Evolutionary conservation across 1,140 invertebrate species (phyloP).

Genomic region (Popillia japonica): DNA sequence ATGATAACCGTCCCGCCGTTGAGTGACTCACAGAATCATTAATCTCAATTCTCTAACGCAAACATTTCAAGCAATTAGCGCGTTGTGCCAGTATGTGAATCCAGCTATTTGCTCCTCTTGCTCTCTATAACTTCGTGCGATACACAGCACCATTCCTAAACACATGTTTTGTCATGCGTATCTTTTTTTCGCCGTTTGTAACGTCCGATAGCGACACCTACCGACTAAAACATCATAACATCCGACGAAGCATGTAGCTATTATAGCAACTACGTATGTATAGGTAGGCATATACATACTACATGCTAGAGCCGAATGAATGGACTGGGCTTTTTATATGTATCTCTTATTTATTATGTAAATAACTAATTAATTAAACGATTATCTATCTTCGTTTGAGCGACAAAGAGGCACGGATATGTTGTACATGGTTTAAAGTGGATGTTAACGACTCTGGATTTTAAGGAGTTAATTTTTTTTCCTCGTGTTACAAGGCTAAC

Average conservation of each 20-base stretch:
- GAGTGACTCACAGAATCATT: not conserved
- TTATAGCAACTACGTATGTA: not conserved
- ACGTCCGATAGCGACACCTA: not conserved
- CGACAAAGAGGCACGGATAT: not conserved
- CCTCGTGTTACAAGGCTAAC: not conserved
- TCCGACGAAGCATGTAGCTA: not conserved
- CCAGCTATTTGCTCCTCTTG: not conserved
- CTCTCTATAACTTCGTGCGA: too few relatives aligned
- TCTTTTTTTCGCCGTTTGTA: not conserved
- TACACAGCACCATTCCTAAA: not conserved
- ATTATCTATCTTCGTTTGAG: not conserved
- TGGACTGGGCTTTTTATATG: not conserved
- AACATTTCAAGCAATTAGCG: not conserved
- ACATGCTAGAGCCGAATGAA: not conserved
- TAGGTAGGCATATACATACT: not conserved
- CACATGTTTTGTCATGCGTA: not conserved
- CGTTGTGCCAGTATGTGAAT: not conserved
- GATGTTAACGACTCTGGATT: not conserved
- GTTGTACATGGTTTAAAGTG: not conserved
- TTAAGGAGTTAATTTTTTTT: not conserved
- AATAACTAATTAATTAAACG: conserved; percentile 2
- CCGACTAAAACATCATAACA: too few relatives aligned
- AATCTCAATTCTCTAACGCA: not conserved
- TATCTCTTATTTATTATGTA: not conserved
- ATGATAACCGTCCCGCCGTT: not conserved